Percentiles rank a stretch among this genome's conserved stretches.
These are phyloP conservation scores for Melipona quadrifasciata DNA, from an alignment of 1,140 invertebrate genomes.

Conservation along the genomic window DNA sequence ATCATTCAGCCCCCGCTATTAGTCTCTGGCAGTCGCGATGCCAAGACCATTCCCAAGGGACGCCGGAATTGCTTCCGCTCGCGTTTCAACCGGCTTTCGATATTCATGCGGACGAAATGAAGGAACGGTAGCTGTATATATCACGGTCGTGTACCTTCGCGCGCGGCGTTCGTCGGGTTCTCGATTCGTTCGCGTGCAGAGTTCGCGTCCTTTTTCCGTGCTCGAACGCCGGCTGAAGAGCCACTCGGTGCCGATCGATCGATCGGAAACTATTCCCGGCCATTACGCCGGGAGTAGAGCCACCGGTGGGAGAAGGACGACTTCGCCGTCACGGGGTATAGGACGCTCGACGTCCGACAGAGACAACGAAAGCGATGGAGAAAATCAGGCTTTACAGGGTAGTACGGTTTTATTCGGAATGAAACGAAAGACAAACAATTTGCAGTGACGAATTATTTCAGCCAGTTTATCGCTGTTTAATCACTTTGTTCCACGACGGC, in stretches of 20 bases:
- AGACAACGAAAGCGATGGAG: background rate
- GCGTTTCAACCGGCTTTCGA: slow-evolving; percentile 39
- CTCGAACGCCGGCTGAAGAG: slow-evolving; percentile 29
- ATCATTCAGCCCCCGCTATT: background rate
- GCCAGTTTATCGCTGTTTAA: no score
- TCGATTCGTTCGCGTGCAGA: slow-evolving; percentile 37
- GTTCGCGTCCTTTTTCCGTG: slow-evolving; percentile 59
- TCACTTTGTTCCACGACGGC: no score
- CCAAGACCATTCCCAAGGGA: slow-evolving; percentile 61
- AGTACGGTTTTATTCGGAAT: no score
- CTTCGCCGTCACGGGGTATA: background rate
- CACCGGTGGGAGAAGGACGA: slow-evolving; percentile 21
- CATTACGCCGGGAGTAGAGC: slow-evolving; percentile 53
- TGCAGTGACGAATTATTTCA: no score
- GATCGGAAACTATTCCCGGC: slow-evolving; percentile 66
- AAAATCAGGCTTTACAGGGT: background rate
- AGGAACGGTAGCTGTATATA: slow-evolving; percentile 22
- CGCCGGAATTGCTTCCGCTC: slow-evolving; percentile 56
- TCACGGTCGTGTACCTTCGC: background rate
- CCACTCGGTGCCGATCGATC: slow-evolving; percentile 54
- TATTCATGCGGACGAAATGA: slow-evolving; percentile 53
- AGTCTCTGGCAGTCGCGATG: slow-evolving; percentile 7
- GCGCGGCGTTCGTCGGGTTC: background rate
- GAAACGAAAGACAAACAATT: no score
- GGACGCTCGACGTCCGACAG: background rate